Evolutionary conservation across 2,888 invertebrate genomes (phyloP).

Genomic region (Yponomeuta malinellus): DNA sequence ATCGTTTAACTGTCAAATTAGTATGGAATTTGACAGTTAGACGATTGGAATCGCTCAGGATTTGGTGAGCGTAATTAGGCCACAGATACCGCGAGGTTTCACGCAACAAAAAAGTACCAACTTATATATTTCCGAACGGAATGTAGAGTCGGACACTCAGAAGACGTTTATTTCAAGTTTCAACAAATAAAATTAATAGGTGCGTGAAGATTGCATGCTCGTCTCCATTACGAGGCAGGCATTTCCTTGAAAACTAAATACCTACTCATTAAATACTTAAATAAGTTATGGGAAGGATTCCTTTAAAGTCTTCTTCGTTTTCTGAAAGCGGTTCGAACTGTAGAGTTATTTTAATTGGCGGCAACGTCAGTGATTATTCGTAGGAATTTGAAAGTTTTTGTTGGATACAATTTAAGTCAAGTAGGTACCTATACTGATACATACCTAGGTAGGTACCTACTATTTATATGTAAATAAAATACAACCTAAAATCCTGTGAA

Average conservation of each 20-base stretch:
- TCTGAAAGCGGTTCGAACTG: neutral
- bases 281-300: slow-evolving; percentile 3
- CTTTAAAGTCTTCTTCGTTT: neutral
- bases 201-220: slow-evolving; percentile 8
- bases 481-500: neutral
- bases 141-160: no score
- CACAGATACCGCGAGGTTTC: no score
- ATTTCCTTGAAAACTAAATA: slow-evolving; percentile 6
- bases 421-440: neutral
- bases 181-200: neutral
- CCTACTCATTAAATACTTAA: slow-evolving; percentile 2
- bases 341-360: slow-evolving; percentile 41
- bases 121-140: no score
- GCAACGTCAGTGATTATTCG: slow-evolving; percentile 29
- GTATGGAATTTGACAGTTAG: no score
- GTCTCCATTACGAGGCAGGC: neutral
- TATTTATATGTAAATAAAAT: neutral
- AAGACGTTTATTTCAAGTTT: neutral
- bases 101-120: no score
- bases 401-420: neutral
- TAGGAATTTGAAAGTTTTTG: neutral
- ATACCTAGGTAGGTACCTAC: neutral
- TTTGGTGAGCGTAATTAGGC: no score
- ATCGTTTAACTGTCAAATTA: no score
- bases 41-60: no score